Evolutionary conservation across 2,888 invertebrate species (phyloP).

Genomic region (Abrostola tripartita): DNA sequence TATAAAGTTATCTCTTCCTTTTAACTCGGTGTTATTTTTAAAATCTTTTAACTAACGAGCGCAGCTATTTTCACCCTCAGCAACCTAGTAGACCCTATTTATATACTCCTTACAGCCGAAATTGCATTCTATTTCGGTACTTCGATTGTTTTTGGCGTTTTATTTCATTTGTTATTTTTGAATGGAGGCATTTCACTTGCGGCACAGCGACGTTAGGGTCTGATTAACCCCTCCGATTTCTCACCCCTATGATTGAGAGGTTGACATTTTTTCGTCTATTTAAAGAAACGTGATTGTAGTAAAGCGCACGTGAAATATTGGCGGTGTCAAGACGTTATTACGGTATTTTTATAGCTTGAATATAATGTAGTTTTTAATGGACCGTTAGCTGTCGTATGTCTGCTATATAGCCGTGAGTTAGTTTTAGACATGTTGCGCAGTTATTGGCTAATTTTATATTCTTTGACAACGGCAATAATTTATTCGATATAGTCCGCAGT

Average conservation of each 20-base stretch:
- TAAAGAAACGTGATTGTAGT: constrained; percentile 42
- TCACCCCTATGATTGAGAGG: constrained; percentile 61
- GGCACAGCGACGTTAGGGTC: constrained; percentile 20
- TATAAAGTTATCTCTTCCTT: constrained; percentile 35
- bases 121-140: constrained; percentile 67
- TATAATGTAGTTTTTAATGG: constrained; percentile 8
- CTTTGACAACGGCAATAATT: neutral
- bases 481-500: neutral
- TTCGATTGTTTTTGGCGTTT: constrained; percentile 63
- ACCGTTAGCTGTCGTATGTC: constrained; percentile 28
- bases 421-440: constrained; percentile 2
- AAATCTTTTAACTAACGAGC: constrained; percentile 43
- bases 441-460: neutral
- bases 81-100: constrained; percentile 62
- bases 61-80: constrained; percentile 61
- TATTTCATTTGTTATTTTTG: constrained; percentile 64
- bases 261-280: constrained; percentile 60
- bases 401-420: constrained; percentile 6
- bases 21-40: constrained; percentile 47
- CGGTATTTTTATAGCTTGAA: constrained; percentile 36
- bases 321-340: constrained; percentile 28
- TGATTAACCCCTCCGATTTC: constrained; percentile 51
- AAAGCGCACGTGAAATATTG: constrained; percentile 43
- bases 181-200: constrained; percentile 51
- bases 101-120: constrained; percentile 57